Evolutionary conservation across 2,888 invertebrate genomes (phyloP).

Genomic region (Andrena bicolor): DNA sequence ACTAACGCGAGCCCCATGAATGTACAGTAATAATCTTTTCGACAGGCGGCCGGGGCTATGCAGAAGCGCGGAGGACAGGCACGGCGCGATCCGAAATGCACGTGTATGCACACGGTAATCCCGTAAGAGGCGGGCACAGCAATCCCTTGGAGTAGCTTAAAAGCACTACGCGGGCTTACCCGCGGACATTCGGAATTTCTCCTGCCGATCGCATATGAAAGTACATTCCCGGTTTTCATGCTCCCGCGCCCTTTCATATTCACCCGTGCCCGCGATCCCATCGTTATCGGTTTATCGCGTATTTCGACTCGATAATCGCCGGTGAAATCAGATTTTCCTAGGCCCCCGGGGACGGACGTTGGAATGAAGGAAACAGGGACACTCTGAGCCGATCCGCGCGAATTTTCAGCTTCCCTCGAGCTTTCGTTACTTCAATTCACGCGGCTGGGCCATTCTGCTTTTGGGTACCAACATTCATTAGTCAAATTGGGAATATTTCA

Average conservation of each 20-base stretch:
- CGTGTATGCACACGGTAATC: conserved; percentile 52
- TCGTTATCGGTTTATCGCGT: neutral
- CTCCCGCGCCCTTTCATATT: neutral
- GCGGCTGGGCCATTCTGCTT: no score
- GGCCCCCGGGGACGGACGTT: no score
- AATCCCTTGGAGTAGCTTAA: conserved; percentile 64
- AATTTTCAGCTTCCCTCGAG: no score
- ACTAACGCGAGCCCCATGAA: conserved; percentile 17
- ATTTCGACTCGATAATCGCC: no score
- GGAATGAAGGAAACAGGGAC: no score
- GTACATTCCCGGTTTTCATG: conserved; percentile 19
- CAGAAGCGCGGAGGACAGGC: conserved; percentile 37
- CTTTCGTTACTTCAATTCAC: no score
- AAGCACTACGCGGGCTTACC: conserved; percentile 53
- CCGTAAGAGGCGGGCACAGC: conserved; percentile 52
- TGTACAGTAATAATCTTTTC: conserved; percentile 61
- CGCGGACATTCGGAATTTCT: conserved; percentile 44
- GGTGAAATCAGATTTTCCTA: no score
- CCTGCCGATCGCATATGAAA: conserved; percentile 1
- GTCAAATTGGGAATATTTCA: no score
- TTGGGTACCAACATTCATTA: no score
- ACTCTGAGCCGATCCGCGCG: no score
- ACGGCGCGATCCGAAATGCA: conserved; percentile 44
- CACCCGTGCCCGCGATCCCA: neutral
- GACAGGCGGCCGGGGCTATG: conserved; percentile 45